These are phyloP conservation scores for Barypeithes pellucidus DNA, from an alignment of 2,888 invertebrate genomes.

Conservation along the genomic window DNA sequence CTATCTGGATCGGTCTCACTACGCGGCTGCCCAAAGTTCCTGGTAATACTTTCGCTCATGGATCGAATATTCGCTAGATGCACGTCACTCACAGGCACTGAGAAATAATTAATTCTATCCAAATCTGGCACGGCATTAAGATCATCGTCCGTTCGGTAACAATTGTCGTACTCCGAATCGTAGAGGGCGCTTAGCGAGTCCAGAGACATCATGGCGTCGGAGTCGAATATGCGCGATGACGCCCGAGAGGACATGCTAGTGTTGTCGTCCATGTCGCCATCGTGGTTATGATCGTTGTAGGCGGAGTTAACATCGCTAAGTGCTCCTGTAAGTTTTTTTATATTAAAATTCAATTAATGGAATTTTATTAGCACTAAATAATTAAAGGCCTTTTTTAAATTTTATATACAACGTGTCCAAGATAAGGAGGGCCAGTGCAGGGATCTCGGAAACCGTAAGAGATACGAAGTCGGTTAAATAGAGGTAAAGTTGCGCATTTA, in stretches of 20 bases:
- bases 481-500: no score
- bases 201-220: constrained; percentile 83
- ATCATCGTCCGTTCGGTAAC: constrained; percentile 73
- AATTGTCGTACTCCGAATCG: constrained; percentile 82
- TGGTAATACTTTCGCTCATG: constrained; percentile 83
- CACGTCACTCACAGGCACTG: constrained; percentile 73
- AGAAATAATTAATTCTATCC: constrained; percentile 70
- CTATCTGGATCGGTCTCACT: constrained; percentile 79
- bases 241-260: constrained; percentile 89
- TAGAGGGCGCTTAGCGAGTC: constrained; percentile 89
- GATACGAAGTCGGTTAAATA: no score
- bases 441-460: no score
- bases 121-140: constrained; percentile 69
- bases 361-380: no score
- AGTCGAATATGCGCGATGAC: constrained; percentile 86
- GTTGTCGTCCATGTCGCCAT: constrained; percentile 77
- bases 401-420: no score
- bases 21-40: constrained; percentile 83
- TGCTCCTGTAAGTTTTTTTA: constrained; percentile 76
- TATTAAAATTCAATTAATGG: no score
- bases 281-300: constrained; percentile 76
- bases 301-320: constrained; percentile 90
- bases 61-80: constrained; percentile 83
- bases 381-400: no score
- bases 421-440: no score